Evolutionary conservation across 2,888 invertebrate genomes (phyloP), one percentile per base, ranked within the genome.

Genomic region (Cephus pygmeus): DNA sequence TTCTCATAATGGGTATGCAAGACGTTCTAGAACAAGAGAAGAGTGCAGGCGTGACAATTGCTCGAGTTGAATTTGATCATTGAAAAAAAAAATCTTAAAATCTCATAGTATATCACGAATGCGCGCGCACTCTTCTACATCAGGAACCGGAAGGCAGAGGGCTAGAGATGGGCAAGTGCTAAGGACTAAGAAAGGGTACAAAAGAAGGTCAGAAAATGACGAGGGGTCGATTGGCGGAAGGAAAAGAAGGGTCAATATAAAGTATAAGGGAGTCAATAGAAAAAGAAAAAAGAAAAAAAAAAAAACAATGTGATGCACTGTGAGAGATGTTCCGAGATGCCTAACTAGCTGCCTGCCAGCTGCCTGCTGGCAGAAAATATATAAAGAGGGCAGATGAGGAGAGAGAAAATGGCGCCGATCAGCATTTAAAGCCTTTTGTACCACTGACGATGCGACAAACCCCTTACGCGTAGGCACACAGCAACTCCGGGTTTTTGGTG

Each of bases 401-500:
- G 12, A 23, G 23, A 9, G 9, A 15, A 56, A 56, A 56, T 56
- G 56, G 40, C 15, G 40, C 0, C 56, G 23, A 6, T 15, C 9
- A 56, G 23, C 23, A 35, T 74, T 35, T 6, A 30, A 30, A 36
- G 35, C 35, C 12, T 35, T 35, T 35, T 34, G 35, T 74, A 74
- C 23, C 74, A 74, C n/a, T 74, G 36, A 35, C 74, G 74, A 74
- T 74, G 36, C 35, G 31, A 69, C 74, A 69, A 69, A 69, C 31
- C 73, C 76, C 30, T 79, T 79, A 77, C 87, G 85, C 87, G 83
- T 89, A 90, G 91, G 90, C 90, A 91, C 86, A 87, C 91, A 87
- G 86, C 90, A 85, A 90, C 88, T 81, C 90, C 90, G 85, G 87
- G 91, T 87, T 88, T 91, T 86, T 91, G 91, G 91, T 91, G 90